Evolutionary conservation across 1,140 invertebrate genomes (phyloP).

Genomic region (Cataglyphis hispanica): DNA sequence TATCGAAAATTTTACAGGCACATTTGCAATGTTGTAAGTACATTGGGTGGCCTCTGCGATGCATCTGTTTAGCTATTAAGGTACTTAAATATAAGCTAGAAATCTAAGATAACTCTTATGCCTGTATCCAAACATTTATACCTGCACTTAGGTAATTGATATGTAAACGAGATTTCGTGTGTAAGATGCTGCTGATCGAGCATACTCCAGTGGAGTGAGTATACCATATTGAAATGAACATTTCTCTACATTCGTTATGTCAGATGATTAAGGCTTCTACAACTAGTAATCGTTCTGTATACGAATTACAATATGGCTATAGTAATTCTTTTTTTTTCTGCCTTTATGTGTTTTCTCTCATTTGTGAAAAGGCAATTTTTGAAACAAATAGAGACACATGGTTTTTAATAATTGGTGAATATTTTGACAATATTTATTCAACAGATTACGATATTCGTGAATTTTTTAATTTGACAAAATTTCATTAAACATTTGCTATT

Average conservation of each 20-base stretch:
- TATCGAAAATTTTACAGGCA: constrained; percentile 77
- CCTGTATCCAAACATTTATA: constrained; percentile 81
- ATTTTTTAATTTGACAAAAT: constrained; percentile 30
- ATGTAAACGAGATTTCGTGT: constrained; percentile 82
- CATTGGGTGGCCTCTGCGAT: constrained; percentile 82
- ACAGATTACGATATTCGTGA: not conserved
- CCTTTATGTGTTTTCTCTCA: not conserved
- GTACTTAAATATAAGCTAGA: constrained; percentile 73
- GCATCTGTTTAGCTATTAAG: constrained; percentile 75
- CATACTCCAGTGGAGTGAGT: constrained; percentile 82
- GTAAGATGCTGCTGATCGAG: constrained; percentile 81
- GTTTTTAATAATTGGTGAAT: not conserved
- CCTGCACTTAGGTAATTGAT: constrained; percentile 83
- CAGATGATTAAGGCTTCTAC: constrained; percentile 76
- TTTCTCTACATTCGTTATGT: constrained; percentile 72
- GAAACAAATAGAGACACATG: constrained; percentile 13
- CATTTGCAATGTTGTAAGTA: constrained; percentile 85
- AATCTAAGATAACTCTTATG: constrained; percentile 77
- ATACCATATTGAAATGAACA: constrained; percentile 81
- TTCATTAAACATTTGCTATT: constrained; percentile 71
- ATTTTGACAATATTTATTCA: constrained; percentile 30
- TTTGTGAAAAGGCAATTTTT: constrained; percentile 3
- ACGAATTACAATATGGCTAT: not conserved
- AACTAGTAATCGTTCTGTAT: constrained; percentile 79
- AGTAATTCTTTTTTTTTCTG: not conserved